Base-by-base conservation (phyloP, 2,888 invertebrate species). In the Macrosoma leucophasiata region DNA sequence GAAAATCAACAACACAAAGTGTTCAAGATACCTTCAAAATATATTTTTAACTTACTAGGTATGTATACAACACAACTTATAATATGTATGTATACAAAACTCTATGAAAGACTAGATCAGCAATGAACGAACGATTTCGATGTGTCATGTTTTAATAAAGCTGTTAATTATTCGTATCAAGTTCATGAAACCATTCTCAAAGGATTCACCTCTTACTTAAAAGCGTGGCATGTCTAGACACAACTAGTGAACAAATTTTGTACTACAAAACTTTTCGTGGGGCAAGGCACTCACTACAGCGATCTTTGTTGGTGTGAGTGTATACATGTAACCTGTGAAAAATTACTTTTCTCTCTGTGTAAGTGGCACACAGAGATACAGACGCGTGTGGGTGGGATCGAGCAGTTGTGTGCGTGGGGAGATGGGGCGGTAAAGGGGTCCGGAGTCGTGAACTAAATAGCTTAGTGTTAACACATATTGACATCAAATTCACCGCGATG, bases 391-490 rank as follows among this genome's bases (percentile, higher is more conserved):
- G 36, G 45, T 44, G 51, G 58, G 62, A 61, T 48, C 39, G 33
- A 3, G 3, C 17, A 39, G 12, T 8, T 56, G 67, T 68, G 75
- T 72, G 77, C 47, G 61, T 55, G 42, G 50, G 63, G 63, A 48
- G 64, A 43, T 30, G 23, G 60, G 63, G 63, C 48, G 65, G 58
- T 44, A 59, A 71, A 48, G 70, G 72, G 76, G 73, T 71, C 63
- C 62, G 60, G 68, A 77, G 68, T 81, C 76, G 77, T 81, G 81
- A 84, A 82, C 82, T 84, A 84, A 84, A 84, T 84, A 82, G 84
- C 82, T 84, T 82, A 82, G 81, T 81, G 82, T 84, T 84, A 84
- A 84, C 84, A 82, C 82, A 84, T 84, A 84, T 84, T 84, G 84
- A 84, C 84, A 82, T 82, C 77, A 81, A 84, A 81, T 84, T 84